Base-by-base conservation (phyloP, 2,888 invertebrate species). In the Synanthedon andrenaeformis region DNA sequence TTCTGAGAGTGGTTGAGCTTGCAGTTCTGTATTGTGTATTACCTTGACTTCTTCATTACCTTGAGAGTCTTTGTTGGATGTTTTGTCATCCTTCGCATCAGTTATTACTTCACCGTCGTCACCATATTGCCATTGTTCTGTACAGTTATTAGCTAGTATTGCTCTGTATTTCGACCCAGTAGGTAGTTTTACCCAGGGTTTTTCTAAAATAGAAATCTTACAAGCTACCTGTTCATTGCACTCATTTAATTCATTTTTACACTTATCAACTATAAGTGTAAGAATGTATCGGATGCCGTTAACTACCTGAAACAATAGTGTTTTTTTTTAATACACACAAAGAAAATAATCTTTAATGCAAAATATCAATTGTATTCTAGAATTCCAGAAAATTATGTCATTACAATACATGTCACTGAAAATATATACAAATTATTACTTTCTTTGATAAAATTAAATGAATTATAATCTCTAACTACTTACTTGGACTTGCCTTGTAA, bases 91-190 rank as follows among this genome's bases (percentile, higher is more conserved):
- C 50, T 57, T 58, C 45, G 62, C 64, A 17, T 66, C 58, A 1
- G 59, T 53, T 54, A 74, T 57, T 28, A 74, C 65, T 67, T 82
- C 78, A 42, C 82, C 82, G 56, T 79, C 69, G 55, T 81, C 81
- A 41, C 78, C 79, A 64, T 80, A 90, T 57, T 76, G 73, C 85
- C 90, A 90, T 52, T 88, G 79, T 51, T 79, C 74, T 1, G 92
- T 92, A 66, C 93, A 93, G 65, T 93, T 93, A 62, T 93, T 92
- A 23, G 88, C 79, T 51, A 90, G 71, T 55, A 93, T 84, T 12
- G 90, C 85, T 65, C 91, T 90, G 51, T 89, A 88, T 69, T 89
- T 91, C 51, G 88, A 88, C 41, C 90, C 90, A 72, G 87, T 84
- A 12, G 85, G 69, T 53, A 88, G 79, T 65, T 82, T 84, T 28